Evolutionary conservation across 2,888 invertebrate genomes (phyloP).

Genomic region (Andrena flavipes): DNA sequence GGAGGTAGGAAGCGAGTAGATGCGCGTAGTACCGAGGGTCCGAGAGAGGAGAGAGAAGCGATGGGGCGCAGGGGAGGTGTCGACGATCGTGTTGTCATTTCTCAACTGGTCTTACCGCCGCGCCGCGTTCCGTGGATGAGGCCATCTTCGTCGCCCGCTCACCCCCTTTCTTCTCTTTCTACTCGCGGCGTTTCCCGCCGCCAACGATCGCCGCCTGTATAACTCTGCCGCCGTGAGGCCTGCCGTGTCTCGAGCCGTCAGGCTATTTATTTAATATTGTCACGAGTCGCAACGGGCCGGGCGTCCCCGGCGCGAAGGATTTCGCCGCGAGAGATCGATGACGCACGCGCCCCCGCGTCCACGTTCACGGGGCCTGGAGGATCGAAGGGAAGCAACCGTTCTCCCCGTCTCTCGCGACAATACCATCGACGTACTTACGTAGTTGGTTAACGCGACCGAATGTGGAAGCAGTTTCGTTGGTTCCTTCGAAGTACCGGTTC

Average conservation of each 20-base stretch:
- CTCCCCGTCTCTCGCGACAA: neutral
- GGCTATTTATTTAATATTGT: constrained; percentile 80
- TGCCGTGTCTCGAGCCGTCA: constrained; percentile 64
- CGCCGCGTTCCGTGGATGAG: constrained; percentile 66
- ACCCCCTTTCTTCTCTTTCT: constrained; percentile 14
- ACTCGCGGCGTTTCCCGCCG: neutral
- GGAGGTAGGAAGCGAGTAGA: constrained; percentile 27
- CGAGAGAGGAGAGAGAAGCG: constrained; percentile 11
- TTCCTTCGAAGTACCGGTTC: constrained; percentile 29
- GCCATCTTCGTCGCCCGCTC: constrained; percentile 27
- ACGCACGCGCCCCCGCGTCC: constrained; percentile 26
- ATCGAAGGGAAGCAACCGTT: neutral
- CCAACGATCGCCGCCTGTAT: constrained; percentile 2
- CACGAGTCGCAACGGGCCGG: constrained; percentile 67
- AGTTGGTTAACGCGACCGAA: neutral
- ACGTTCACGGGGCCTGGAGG: constrained; percentile 9
- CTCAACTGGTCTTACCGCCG: constrained; percentile 72
- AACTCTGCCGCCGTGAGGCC: constrained; percentile 27
- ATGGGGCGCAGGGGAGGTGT: constrained; percentile 68
- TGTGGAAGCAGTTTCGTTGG: constrained; percentile 9
- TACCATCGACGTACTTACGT: neutral
- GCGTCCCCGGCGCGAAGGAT: constrained; percentile 20
- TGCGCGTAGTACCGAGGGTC: neutral
- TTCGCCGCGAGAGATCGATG: constrained; percentile 67
- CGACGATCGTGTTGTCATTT: constrained; percentile 80